Evolutionary conservation across 2,888 invertebrate genomes (phyloP).

Genomic region (Dusona sp.): DNA sequence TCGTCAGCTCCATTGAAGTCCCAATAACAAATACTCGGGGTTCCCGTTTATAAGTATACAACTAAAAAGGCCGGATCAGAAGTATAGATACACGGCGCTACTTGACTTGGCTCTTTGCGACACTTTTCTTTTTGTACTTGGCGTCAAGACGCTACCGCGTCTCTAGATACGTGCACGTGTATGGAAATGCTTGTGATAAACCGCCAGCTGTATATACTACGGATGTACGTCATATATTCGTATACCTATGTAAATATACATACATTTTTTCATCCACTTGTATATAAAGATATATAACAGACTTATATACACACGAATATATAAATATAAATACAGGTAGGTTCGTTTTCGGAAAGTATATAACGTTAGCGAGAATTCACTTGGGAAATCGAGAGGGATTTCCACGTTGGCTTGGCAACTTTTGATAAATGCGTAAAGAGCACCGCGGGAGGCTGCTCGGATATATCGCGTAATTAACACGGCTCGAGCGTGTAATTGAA

Average conservation of each 20-base stretch:
- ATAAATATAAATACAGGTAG: constrained; percentile 21
- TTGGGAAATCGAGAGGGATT: constrained; percentile 76
- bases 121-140: too few species aligned
- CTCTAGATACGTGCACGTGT: neutral
- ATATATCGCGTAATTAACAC: constrained; percentile 63
- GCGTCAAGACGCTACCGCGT: too few species aligned
- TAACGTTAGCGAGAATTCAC: constrained; percentile 67
- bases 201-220: constrained; percentile 4
- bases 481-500: constrained; percentile 68
- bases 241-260: neutral
- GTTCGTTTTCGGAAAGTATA: constrained; percentile 14
- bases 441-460: constrained; percentile 64
- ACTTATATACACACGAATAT: neutral
- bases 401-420: constrained; percentile 70
- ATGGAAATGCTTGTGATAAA: constrained; percentile 20
- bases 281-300: constrained; percentile 10
- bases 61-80: too few species aligned
- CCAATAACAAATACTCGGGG: neutral
- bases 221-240: neutral
- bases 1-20: neutral
- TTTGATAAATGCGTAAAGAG: constrained; percentile 74
- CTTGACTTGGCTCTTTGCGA: too few species aligned
- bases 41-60: too few species aligned
- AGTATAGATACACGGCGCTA: too few species aligned
- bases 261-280: neutral